Percentiles rank a stretch among this genome's conserved stretches.
Conservation (phyloP, 2,113 vertebrate species). For the Asarcornis scutulata region DNA sequence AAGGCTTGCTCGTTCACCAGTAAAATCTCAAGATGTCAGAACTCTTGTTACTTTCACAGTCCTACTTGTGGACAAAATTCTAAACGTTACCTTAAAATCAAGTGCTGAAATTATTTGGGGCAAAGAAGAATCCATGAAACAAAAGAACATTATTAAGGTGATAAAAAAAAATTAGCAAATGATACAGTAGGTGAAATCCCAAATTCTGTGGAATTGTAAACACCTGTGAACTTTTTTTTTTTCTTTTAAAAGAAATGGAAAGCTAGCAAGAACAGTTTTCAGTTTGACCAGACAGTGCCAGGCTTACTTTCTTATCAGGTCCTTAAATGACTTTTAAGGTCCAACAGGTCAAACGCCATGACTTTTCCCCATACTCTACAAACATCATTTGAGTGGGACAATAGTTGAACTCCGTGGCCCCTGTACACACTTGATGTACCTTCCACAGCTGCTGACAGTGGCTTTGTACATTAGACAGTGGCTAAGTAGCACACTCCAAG, state of each 20-base stretch:
- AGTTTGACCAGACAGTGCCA: not conserved
- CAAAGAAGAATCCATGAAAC: not conserved
- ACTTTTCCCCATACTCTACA: not conserved
- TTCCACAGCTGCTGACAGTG: not conserved
- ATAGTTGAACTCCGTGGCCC: not conserved
- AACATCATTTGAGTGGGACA: not conserved
- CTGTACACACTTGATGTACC: rapidly evolving
- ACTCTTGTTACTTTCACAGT: not conserved
- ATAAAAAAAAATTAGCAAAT: not conserved
- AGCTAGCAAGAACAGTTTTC: not conserved
- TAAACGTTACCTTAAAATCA: not conserved
- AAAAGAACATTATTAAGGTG: not conserved
- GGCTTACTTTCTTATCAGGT: not conserved
- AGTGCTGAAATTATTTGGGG: not conserved
- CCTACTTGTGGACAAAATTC: not conserved
- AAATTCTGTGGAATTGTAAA: not conserved
- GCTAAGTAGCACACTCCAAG: not conserved
- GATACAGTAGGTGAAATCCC: not conserved
- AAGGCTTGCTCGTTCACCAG: not conserved
- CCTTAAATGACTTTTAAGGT: not conserved
- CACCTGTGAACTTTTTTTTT: not conserved
- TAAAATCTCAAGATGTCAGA: not conserved
- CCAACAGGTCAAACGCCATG: not conserved
- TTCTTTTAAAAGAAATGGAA: not conserved
- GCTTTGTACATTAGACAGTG: not conserved